Base-by-base conservation (phyloP, 2,113 vertebrate species). In the Penelope pileata region DNA sequence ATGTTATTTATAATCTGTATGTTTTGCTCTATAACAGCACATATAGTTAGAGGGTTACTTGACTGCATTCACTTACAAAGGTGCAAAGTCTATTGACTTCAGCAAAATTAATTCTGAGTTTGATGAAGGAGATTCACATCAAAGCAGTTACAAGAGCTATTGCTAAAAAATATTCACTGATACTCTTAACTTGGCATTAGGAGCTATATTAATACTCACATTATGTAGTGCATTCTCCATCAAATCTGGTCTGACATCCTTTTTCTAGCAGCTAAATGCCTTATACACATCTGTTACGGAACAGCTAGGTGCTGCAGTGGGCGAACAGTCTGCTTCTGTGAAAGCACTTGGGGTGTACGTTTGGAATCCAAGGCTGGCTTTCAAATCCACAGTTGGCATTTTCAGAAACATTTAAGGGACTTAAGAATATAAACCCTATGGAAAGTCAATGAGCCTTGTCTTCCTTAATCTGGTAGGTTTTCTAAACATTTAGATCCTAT, bases 1-100 rank as follows among this genome's bases (percentile, higher is more conserved):
- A 95, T 95, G 90, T 97, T 96, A 97, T 96, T 96, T 95, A 93
- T 97, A 96, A 95, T 93, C 93, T 92, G 80, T 94, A 91, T 95
- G 92, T 93, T 95, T 96, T 94, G 87, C 93, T 91, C 86, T 89
- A 7, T 87, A 91, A 93, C 13, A 93, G 59, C 81, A 56, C 9
- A 78, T 80, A 86, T 47, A 91, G 81, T 92, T 78, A 79, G 85
- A 93, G 58, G 48, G 80, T 56, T 96, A 64, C 87, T 75, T 90
- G 82, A 83, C 82, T 80, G 48, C 86, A 93, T 77, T 79, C 73
- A 60, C 90, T 95, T 94, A 96, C 56, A 84, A 91, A 50, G 16
- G 84, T 88, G 75, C 54, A 90, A 54, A 89, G 74, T 62, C 63
- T 86, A 84, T 26, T 89, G 91, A 87, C 93, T 92, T 91, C 78